Base-by-base conservation (phyloP, 2,113 vertebrate species). In the Marmota monax region DNA sequence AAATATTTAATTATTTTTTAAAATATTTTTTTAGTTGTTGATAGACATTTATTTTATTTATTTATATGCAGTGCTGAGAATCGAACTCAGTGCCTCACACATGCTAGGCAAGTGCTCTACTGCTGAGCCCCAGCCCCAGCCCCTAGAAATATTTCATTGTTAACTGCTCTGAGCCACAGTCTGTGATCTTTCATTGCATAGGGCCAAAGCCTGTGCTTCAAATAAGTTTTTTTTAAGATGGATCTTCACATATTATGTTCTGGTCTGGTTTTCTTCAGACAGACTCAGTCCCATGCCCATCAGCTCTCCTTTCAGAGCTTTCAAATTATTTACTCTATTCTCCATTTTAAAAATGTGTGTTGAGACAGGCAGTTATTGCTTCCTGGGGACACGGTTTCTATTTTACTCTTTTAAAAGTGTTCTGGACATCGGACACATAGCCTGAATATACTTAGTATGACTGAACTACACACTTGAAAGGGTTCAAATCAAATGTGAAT, bases 271-370 rank as follows among this genome's bases (percentile, higher is more conserved):
- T 74, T 37, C 56, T 39, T 51, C 12, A 11, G 23, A 73, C 27
- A 20, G 14, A n/a, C 0, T 61, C 23, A 61, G 0, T 61, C 39
- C 48, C 22, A 1, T 17, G 2, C 12, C 0, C 3, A 10, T 23
- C 14, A 4, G 13, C n/a, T 22, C 69, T 25, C 42, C 67, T 65
- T 18, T 2, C 23, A 14, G 9, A 20, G 34, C 70, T n/a, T 65
- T 1, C 37, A 10, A 48, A 22, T 63, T 23, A 22, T 29, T 45
- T 39, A 7, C 78, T 27, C 29, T 20, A 25, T n/a, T 11, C 9
- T 18, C 39, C 22, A 5, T n/a, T 73, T 61, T 73, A n/a, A 27
- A 83, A 45, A 14, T 45, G 16, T 29, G 32, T 73, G 20, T 23
- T 63, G 61, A 27, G 61, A 9, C 9, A 4, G 61, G 61, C 9